A percentile compares a stretch with the other conserved stretches of the same genome.
Conservation (phyloP, 2,888 invertebrate genomes). For the Drosophila conformis region DNA sequence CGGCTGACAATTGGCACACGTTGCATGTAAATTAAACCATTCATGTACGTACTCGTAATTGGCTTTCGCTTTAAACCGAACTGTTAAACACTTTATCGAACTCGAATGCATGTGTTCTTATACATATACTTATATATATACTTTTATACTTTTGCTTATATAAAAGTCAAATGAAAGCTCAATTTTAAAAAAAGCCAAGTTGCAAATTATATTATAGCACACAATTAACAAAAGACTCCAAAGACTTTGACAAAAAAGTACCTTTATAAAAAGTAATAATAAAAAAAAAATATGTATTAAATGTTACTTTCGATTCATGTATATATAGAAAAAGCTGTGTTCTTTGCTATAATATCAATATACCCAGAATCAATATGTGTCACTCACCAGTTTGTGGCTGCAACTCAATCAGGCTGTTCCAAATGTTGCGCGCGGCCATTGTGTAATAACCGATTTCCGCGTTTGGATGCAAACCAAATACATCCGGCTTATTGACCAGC, state of each 20-base stretch:
- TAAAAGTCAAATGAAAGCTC: not conserved
- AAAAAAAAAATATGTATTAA: not conserved
- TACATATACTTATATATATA: too few relatives aligned
- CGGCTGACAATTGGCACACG: constrained; percentile 78
- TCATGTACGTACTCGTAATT: constrained; percentile 45
- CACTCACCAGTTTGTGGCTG: constrained; percentile 94
- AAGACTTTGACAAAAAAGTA: not conserved
- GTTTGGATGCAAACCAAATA: constrained; percentile 97
- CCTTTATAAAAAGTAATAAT: not conserved
- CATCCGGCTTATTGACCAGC: constrained; percentile 93
- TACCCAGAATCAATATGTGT: constrained; percentile 28
- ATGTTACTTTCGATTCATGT: too few relatives aligned
- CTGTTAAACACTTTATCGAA: constrained; percentile 58
- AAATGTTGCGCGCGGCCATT: constrained; percentile 93
- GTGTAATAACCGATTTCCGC: constrained; percentile 98
- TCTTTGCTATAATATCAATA: constrained; percentile 20
- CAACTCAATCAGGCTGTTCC: constrained; percentile 93
- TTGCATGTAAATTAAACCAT: constrained; percentile 73
- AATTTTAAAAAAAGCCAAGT: not conserved
- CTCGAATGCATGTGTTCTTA: not conserved
- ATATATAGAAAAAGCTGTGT: not conserved
- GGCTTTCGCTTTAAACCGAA: constrained; percentile 49
- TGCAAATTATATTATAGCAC: not conserved
- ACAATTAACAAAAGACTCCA: not conserved
- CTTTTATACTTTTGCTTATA: not conserved